Base-by-base conservation (phyloP, 2,797 vertebrate species). In the Leucoraja ocellata region DNA sequence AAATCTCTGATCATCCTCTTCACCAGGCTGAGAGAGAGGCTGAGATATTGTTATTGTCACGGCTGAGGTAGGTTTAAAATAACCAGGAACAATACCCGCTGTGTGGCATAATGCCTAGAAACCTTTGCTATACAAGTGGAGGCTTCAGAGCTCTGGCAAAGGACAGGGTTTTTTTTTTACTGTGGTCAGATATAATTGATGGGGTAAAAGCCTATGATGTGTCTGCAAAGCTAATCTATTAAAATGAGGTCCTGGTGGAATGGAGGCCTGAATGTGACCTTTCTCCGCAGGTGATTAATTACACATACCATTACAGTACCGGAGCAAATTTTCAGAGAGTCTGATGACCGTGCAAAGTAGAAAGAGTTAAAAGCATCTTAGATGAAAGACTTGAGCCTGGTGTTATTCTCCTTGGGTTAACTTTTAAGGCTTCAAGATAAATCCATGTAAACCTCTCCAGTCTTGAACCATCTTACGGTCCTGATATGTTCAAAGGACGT, bases 241-340 rank as follows among this genome's bases (percentile, higher is more conserved):
- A 46, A 91, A 73, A 46, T 32, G 21, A 73, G n/a, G 10, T 73
- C 32, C 16, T 91, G 88, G 88, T 73, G 65, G 88, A 65, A 91
- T 73, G 73, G 21, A 91, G 68, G 46, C 88, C 88, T 46, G 68
- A 39, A 14, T 39, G 39, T 32, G 28, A 93, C 65, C 76, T 93
- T 84, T 93, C 84, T 73, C 86, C 65, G 71, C 68, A 63, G 73
- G 73, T 93, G 93, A 93, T 79, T 91, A 61, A 93, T 93, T 91
- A 28, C 28, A 91, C 18, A 76, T 46, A 76, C 86, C 39, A 78
- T 32, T 32, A 32, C 32, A 32, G 11, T 91, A 28, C 86, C 63
- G 36, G n/a, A 90, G 36, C 28, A 54, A 73, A 73, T 91, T 46
- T 65, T 91, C 88, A 91, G 63, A 91, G 65, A 73, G 25, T 65